Evolutionary conservation across 2,888 invertebrate species (phyloP).

Genomic region (Hedychridium roseum): DNA sequence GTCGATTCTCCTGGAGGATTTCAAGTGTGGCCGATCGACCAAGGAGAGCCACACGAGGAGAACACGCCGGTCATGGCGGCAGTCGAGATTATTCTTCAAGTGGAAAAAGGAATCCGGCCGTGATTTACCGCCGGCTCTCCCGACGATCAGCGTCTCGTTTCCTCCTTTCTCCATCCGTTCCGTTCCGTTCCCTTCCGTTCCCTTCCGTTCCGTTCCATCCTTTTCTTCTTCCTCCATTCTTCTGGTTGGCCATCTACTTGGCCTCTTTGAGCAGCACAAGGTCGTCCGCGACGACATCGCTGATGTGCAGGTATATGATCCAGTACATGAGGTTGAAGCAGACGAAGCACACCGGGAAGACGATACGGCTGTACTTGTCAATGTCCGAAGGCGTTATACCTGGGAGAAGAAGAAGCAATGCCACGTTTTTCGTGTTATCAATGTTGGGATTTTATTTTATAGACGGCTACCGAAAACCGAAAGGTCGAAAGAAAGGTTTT

Average conservation of each 20-base stretch:
- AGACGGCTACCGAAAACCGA: too few relatives aligned
- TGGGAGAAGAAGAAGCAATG: slow-evolving; percentile 37
- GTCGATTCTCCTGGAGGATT: too few relatives aligned
- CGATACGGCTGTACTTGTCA: slow-evolving; percentile 98
- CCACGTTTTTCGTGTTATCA: too few relatives aligned
- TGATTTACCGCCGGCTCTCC: background rate
- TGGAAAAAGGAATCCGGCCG: too few relatives aligned
- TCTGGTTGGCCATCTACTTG: slow-evolving; percentile 45
- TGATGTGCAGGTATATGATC: slow-evolving; percentile 96
- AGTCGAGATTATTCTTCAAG: too few relatives aligned
- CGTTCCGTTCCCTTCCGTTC: slow-evolving; percentile 21
- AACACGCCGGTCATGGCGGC: too few relatives aligned
- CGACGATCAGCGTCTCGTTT: slow-evolving; percentile 7
- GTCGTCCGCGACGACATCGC: slow-evolving; percentile 94
- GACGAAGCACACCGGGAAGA: slow-evolving; percentile 98
- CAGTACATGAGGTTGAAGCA: slow-evolving; percentile 99
- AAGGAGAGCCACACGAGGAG: too few relatives aligned
- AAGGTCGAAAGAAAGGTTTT: too few relatives aligned
- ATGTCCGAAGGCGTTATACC: slow-evolving; percentile 96
- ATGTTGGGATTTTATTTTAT: too few relatives aligned
- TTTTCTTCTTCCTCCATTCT: slow-evolving; percentile 14
- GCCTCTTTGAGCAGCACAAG: slow-evolving; percentile 70
- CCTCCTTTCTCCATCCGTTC: slow-evolving; percentile 5
- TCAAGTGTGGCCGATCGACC: too few relatives aligned
- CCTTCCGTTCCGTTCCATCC: slow-evolving; percentile 27